Base-by-base conservation (phyloP, 2,797 vertebrate genomes). In the Selene dorsalis region DNA sequence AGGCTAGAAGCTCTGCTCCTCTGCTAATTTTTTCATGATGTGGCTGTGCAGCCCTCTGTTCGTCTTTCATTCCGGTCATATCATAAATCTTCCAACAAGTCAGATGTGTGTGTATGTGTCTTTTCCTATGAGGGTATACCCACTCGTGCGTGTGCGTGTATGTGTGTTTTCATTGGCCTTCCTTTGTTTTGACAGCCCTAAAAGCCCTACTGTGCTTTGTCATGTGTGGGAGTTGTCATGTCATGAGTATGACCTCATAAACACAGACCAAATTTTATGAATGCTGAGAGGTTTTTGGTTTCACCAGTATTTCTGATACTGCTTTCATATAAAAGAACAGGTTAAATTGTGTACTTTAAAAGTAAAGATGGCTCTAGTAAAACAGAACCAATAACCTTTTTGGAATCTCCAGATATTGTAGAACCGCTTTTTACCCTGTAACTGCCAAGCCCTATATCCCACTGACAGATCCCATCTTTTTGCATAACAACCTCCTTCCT, bases 191-290 rank as follows among this genome's bases (percentile, higher is more conserved):
- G 78, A 91, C 87, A 93, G 90, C 74, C 85, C 88, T 69, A 59
- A 84, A 82, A 67, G 68, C 83, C 88, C 88, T 90, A 87, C 86
- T 91, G 89, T 90, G 92, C 84, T 88, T 87, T 93, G 90, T 92
- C 85, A 84, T 80, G 81, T 84, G 85, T 90, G 88, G 90, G 90
- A 85, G 91, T 88, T 72, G 81, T 71, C 82, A 76, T 87, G 84
- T 91, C 84, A 84, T 6, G 63, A 80, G 50, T 66, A 55, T 82
- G 84, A 90, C 86, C 81, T 79, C 75, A 62, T 84, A 84, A 84
- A 84, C 73, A 82, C 67, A 76, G 50, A 87, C 69, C 78, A 75
- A 77, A 83, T 90, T n/a, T 85, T 77, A 63, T 68, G 55, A 88
- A 76, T 60, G 41, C 10, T 39, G 16, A 39, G 24, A 66, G 14